Evolutionary conservation across 2,797 vertebrate species (phyloP), one percentile per base, ranked within the genome.

Genomic region (Sebastiscus albofasciatus): DNA sequence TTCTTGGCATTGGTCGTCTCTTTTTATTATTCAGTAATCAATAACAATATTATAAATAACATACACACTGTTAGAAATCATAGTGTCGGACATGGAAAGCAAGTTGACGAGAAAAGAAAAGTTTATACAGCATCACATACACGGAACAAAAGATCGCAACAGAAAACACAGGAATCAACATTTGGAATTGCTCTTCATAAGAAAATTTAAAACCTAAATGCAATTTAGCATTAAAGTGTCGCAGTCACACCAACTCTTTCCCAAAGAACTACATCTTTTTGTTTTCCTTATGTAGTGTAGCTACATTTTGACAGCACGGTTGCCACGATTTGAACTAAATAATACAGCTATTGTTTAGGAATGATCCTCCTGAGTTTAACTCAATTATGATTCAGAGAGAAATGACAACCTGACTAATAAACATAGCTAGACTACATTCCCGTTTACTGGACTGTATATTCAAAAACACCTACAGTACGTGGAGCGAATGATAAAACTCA

Each of bases 401-500:
- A 68, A 22, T 2, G 59, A 72, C 67, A 77, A 78, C 14, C 80
- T 4, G 36, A 72, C 72, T 52, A 31, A 59, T 33, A 66, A 84
- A 86, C 34, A 58, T 27, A 62, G 64, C 67, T 60, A 34, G 69
- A 83, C 78, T 42, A 73, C 67, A 46, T 24, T n/a, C 49, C 66
- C 8, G 55, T 66, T 55, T 4, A 29, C 42, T 69, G 46, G 66
- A 58, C 33, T 56, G 20, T 10, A 39, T 39, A 70, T 42, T 65
- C 26, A 76, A 22, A 61, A 46, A 77, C 55, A 39, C 52, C 31
- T 13, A 11, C 6, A 74, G 24, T 34, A 59, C 55, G 66, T 4
- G 46, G 74, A 80, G 74, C 0, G 81, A 94, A 95, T 95, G 90
- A 95, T 94, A 94, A 93, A 94, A 95, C 93, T 94, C 92, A 95